Base-by-base conservation (phyloP, 2,113 vertebrate genomes). In the Smithornis capensis region DNA sequence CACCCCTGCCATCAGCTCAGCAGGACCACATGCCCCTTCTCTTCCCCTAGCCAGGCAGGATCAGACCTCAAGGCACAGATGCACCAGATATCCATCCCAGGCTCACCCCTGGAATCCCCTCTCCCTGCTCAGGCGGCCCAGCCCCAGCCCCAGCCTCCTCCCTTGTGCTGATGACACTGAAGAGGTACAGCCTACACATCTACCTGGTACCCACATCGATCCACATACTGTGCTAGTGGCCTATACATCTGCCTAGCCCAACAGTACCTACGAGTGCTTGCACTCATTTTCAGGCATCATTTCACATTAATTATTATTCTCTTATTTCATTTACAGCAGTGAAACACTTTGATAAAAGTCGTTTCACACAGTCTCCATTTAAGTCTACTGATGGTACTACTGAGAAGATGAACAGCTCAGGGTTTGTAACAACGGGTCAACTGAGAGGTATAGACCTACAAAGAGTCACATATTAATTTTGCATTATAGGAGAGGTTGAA, bases 121-220 rank as follows among this genome's bases (percentile, higher is more conserved):
- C 1, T 3, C 19, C 7, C 22, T 71, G 52, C 33, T 53, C 3
- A 3, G 42, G 15, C 29, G 49, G 11, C 29, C 24, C 38, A 68
- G 38, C 15, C 12, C 24, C 38, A 68, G 38, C 15, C 12, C 10
- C 38, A 25, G 33, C 38, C 25, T 63, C 38, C 31, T 64, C 27
- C 35, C 25, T 33, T 9, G 9, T 14, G 12, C 4, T 7, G 40
- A 8, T 27, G 35, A 10, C 16, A 8, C 35, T 12, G 19, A 33
- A 14, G 49, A 57, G n/a, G 17, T 11, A 10, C 23, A 73, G 24
- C 31, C 23, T 55, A 25, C 11, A 29, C 5, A 28, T 2, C 13
- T 27, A 0, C 0, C 59, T 16, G 37, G 47, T 28, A 25, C 12
- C 3, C 2, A 42, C 10, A 4, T 27, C 28, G 35, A 7, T 5